Evolutionary conservation across 1,140 invertebrate species (phyloP).

Genomic region (Pseudomyrmex gracilis): DNA sequence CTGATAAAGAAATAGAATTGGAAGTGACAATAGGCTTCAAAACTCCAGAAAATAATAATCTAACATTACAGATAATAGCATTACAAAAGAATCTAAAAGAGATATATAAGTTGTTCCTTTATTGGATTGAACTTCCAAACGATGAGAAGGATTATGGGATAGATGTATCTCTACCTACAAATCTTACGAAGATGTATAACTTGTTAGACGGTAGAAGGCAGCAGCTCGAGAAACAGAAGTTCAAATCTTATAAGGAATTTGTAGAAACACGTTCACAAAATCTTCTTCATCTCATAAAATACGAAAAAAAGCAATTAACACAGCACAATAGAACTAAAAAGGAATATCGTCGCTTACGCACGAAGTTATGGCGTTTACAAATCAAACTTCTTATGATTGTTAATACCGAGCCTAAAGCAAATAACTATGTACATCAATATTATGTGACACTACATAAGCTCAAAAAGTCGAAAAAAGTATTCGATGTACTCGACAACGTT

Average conservation of each 20-base stretch:
- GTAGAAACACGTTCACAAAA: conserved; percentile 25
- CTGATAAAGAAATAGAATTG: conserved; percentile 1
- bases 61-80: conserved; percentile 29
- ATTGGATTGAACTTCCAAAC: conserved; percentile 59
- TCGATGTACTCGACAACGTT: not conserved
- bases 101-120: conserved; percentile 10
- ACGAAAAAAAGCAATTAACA: not conserved
- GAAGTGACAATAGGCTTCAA: conserved; percentile 51
- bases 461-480: not conserved
- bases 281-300: conserved; percentile 32
- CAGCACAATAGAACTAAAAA: not conserved
- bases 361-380: not conserved
- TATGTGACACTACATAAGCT: not conserved
- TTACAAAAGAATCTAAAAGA: not conserved
- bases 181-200: not conserved
- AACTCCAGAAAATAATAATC: too few relatives aligned
- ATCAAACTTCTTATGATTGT: conserved; percentile 33
- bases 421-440: not conserved
- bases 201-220: conserved; percentile 29
- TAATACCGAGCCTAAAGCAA: not conserved
- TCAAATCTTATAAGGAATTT: not conserved
- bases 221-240: conserved; percentile 25
- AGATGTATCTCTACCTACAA: conserved; percentile 41
- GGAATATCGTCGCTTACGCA: not conserved
- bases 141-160: conserved; percentile 62